Evolutionary conservation across 1,140 invertebrate genomes (phyloP), one percentile per base, ranked within the genome.

Genomic region (Cherax destructor): DNA sequence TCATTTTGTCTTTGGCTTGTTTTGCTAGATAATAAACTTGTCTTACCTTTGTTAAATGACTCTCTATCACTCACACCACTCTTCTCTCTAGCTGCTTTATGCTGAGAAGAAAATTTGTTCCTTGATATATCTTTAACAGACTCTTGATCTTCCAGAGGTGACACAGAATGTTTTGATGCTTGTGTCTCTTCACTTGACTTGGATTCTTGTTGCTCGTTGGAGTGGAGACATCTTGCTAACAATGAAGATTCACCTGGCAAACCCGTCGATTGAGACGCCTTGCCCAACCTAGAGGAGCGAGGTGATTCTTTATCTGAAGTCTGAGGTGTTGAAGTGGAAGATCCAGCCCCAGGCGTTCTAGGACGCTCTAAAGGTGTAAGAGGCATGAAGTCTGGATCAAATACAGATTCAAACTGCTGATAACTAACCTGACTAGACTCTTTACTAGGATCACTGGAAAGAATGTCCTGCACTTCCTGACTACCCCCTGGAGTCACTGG

Each of bases 331-430:
- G 81, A 85, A 21, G 76, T 50, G 9, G 74, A 56, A 11, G 89
- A 91, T 7, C 83, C 83, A 30, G 74, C 89, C 18, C 89, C 89
- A 18, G 89, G 89, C 13, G 89, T 91, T 50, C 81, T 91, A 24
- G 89, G 89, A 24, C 89, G 72, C 18, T 91, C 89, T 24, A 52
- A 41, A 13, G 83, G 77, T 18, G 81, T 79, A 16, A 52, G 74
- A 24, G 83, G 72, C 81, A 84, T 76, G 47, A 85, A 85, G 24
- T 91, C 83, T 5, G 76, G 47, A n/a, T 91, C 89, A 86, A 91
- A 91, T 21, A 91, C 83, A 18, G 89, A 91, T 21, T 91, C 89
- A 91, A 79, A 91, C 47, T 85, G 89, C 50, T 88, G 77, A 59
- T 72, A 83, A 11, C 47, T 21, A 56, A 69, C 47, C 56, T 72